Evolutionary conservation across 2,797 vertebrate species (phyloP).

Genomic region (Sebastes matsubarae): DNA sequence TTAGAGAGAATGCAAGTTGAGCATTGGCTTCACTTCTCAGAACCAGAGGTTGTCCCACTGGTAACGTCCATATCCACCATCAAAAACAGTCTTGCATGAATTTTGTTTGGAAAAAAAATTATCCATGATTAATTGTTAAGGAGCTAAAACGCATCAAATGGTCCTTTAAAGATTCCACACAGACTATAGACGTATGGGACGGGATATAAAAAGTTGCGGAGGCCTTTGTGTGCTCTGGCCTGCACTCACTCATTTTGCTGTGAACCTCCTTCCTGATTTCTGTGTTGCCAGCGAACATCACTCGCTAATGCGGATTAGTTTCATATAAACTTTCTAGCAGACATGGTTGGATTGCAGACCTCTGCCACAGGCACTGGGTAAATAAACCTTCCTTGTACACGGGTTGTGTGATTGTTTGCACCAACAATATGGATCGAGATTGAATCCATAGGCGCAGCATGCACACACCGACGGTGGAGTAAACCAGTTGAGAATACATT

Average conservation of each 20-base stretch:
- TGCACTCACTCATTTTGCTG: not conserved
- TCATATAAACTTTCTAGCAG: not conserved
- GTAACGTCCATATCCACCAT: too few relatives aligned
- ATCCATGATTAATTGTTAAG: not conserved
- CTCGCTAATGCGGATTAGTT: not conserved
- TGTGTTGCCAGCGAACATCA: not conserved
- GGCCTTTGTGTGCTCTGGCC: not conserved
- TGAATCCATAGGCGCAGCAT: not conserved
- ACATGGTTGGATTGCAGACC: not conserved
- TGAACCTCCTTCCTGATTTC: not conserved
- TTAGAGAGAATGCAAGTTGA: too few relatives aligned
- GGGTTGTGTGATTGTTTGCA: not conserved
- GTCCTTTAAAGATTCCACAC: not conserved
- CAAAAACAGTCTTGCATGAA: not conserved
- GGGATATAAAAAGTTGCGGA: not conserved
- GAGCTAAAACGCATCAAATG: not conserved
- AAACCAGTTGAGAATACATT: not conserved
- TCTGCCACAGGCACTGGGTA: not conserved
- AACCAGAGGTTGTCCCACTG: too few relatives aligned
- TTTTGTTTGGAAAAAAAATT: not conserved
- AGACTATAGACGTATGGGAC: not conserved
- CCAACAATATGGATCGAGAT: not conserved
- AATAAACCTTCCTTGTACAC: not conserved
- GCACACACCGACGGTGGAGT: not conserved
- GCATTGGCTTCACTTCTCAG: too few relatives aligned